A percentile compares a stretch with the other conserved stretches of the same genome.
Evolutionary conservation across 2,888 invertebrate genomes (phyloP).

Genomic region (Phalera bucephala): DNA sequence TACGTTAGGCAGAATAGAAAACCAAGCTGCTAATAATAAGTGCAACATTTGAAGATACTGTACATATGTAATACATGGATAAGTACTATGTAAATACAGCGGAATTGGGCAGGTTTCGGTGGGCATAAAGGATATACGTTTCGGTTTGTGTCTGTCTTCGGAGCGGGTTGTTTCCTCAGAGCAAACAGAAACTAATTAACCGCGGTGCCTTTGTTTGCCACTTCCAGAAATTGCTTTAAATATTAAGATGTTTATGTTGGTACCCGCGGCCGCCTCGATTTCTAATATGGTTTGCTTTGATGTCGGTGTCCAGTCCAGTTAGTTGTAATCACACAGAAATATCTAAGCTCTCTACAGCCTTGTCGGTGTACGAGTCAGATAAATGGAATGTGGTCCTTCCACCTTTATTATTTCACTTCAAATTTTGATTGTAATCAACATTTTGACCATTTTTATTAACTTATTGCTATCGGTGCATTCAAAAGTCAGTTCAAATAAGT

Average conservation of each 20-base stretch:
- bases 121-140: conserved; percentile 20
- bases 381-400: conserved; percentile 42
- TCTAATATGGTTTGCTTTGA: conserved; percentile 42
- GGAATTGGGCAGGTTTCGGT: not conserved
- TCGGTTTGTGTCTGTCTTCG: conserved; percentile 43
- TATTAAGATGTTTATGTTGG: conserved; percentile 46
- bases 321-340: conserved; percentile 32
- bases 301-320: conserved; percentile 36
- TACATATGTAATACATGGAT: no score
- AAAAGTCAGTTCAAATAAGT: no score
- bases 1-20: no score
- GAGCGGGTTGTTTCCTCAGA: conserved; percentile 57
- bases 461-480: not conserved
- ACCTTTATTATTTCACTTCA: conserved; percentile 31
- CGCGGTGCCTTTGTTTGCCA: conserved; percentile 65
- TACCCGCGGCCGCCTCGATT: conserved; percentile 38
- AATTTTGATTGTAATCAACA: conserved; percentile 30
- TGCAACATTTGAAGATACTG: no score
- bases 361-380: conserved; percentile 34
- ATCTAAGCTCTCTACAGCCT: conserved; percentile 36
- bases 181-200: conserved; percentile 70
- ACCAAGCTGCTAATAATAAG: no score
- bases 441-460: conserved; percentile 20
- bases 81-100: no score
- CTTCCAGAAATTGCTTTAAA: conserved; percentile 62